A percentile compares a stretch with the other conserved stretches of the same genome.
These are phyloP conservation scores for Sciurus carolinensis DNA, from an alignment of 2,797 vertebrate species.

Conservation along the genomic window DNA sequence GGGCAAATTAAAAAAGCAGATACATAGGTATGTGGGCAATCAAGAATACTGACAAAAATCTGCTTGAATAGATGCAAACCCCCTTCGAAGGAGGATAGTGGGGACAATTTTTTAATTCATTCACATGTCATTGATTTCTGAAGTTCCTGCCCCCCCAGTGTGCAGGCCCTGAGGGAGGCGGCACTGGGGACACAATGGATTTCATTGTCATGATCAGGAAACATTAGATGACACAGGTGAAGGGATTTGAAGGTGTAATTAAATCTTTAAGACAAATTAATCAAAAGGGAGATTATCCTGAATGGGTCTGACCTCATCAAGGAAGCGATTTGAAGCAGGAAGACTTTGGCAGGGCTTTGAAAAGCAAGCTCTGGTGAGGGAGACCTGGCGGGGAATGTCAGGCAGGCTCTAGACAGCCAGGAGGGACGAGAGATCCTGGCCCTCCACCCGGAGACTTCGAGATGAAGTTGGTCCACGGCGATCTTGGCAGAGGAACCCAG, in stretches of 20 bases:
- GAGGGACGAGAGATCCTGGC: neutral
- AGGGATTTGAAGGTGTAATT: constrained; percentile 60
- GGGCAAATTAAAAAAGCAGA: constrained; percentile 20
- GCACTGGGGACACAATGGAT: neutral
- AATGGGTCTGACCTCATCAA: constrained; percentile 40
- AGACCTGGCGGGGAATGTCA: neutral
- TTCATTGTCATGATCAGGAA: constrained; percentile 19
- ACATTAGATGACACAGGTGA: constrained; percentile 39
- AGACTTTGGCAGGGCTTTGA: neutral
- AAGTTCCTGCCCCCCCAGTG: neutral
- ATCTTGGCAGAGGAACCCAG: neutral
- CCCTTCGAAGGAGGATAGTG: neutral
- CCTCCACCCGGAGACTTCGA: accelerated
- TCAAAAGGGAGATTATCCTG: constrained; percentile 51
- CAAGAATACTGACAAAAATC: neutral
- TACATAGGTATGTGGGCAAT: neutral
- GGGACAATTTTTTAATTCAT: neutral
- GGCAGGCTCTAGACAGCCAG: neutral
- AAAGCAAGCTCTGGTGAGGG: neutral
- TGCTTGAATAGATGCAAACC: neutral
- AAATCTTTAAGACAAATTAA: constrained; percentile 60
- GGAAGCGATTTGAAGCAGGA: neutral
- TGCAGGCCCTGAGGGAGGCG: too few relatives aligned
- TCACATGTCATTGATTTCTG: neutral
- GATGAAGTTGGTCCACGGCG: neutral